A percentile compares a stretch with the other conserved stretches of the same genome.
Evolutionary conservation across 2,888 invertebrate genomes (phyloP).

Genomic region (Tenthredo scrophulariae): DNA sequence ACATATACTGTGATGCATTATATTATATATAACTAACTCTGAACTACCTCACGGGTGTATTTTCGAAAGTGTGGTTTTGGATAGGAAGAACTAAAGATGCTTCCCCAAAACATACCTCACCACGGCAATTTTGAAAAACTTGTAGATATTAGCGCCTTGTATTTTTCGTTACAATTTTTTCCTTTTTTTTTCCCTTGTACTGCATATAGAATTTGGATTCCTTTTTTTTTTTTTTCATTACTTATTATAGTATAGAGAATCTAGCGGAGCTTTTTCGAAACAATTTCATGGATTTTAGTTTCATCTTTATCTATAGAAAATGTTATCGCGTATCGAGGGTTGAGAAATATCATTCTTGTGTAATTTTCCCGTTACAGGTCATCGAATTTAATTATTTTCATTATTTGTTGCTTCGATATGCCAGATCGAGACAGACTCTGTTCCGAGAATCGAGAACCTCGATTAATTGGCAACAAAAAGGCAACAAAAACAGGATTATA

Average conservation of each 20-base stretch:
- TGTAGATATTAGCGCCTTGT: not conserved
- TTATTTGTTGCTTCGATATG: not conserved
- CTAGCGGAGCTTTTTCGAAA: not conserved
- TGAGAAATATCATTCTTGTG: not conserved
- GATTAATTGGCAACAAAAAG: not conserved
- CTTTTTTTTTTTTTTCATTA: not conserved
- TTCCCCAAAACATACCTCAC: constrained; percentile 77
- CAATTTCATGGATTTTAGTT: no score
- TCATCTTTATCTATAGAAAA: no score
- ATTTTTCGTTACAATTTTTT: not conserved
- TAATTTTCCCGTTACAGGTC: not conserved
- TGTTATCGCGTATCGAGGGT: no score
- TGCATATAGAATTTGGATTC: not conserved
- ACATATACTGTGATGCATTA: no score
- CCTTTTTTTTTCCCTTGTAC: not conserved
- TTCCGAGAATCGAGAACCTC: not conserved
- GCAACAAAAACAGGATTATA: no score
- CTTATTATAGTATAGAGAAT: not conserved
- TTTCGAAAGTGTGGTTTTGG: constrained; percentile 68
- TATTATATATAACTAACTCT: not conserved
- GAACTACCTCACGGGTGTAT: not conserved
- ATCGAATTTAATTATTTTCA: not conserved
- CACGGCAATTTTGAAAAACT: constrained; percentile 65
- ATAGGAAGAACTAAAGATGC: constrained; percentile 75
- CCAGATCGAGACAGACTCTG: not conserved